A percentile compares a stretch with the other conserved stretches of the same genome.
These are phyloP conservation scores for Hephaestus fuliginosus DNA, from an alignment of 2,797 vertebrate species.

Conservation along the genomic window DNA sequence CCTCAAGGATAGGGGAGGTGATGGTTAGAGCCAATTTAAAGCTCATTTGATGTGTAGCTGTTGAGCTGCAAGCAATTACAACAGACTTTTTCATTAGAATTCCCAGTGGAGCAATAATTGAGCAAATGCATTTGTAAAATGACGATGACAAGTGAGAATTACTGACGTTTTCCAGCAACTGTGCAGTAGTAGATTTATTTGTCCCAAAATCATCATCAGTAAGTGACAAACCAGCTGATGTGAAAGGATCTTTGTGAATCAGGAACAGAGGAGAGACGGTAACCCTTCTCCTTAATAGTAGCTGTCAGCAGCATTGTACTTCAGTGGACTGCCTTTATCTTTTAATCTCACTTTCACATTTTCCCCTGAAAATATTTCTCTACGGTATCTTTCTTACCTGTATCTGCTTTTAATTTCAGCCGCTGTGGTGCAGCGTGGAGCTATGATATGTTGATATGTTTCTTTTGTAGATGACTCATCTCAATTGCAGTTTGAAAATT, in stretches of 20 bases:
- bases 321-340: neutral
- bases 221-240: neutral
- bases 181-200: neutral
- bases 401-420: neutral
- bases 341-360: neutral
- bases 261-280: neutral
- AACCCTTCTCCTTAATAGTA: neutral
- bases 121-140: slow-evolving; percentile 2
- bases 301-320: neutral
- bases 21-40: slow-evolving; percentile 46
- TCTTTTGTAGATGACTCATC: neutral
- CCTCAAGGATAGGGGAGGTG: slow-evolving; percentile 24
- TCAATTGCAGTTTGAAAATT: neutral
- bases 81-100: slow-evolving; percentile 16
- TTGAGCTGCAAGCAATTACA: slow-evolving; percentile 3
- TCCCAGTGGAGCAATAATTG: slow-evolving; percentile 5
- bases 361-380: neutral
- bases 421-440: neutral
- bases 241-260: neutral
- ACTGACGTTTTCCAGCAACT: neutral
- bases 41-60: slow-evolving; percentile 29
- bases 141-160: neutral
- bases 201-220: slow-evolving; percentile 4
- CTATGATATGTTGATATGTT: neutral
- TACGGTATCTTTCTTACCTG: neutral